These are phyloP conservation scores for Rachycentron canadum DNA, from an alignment of 2,797 vertebrate genomes.

Conservation along the genomic window DNA sequence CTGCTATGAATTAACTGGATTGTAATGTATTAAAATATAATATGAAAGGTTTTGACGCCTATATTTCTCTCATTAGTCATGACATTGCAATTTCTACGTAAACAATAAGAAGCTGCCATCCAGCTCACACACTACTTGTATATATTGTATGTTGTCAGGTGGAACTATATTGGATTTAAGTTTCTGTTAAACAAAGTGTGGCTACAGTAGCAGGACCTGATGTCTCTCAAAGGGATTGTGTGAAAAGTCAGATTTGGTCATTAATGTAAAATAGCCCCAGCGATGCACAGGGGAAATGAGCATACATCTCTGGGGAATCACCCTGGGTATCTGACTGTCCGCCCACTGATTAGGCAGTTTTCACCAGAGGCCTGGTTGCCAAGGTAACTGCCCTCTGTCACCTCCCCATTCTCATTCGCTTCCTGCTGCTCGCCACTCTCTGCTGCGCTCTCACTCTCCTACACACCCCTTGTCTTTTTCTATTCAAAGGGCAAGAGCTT, in stretches of 20 bases:
- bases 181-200: constrained; percentile 14
- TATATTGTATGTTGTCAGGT: not conserved
- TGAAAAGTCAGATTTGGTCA: constrained; percentile 46
- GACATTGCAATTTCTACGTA: not conserved
- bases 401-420: constrained; percentile 60
- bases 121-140: not conserved
- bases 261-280: constrained; percentile 57
- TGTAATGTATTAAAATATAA: not conserved
- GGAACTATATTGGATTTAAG: not conserved
- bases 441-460: constrained; percentile 37
- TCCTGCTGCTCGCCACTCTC: constrained; percentile 65
- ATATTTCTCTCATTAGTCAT: not conserved
- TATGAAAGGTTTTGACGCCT: not conserved
- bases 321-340: constrained; percentile 65
- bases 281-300: constrained; percentile 54
- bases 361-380: constrained; percentile 78
- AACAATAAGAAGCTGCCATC: not conserved
- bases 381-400: constrained; percentile 77
- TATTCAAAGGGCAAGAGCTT: constrained; percentile 62
- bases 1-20: not conserved
- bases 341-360: constrained; percentile 74
- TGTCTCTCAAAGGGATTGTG: constrained; percentile 9
- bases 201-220: not conserved
- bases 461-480: constrained; percentile 42
- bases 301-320: constrained; percentile 64